Evolutionary conservation across 2,113 vertebrate genomes (phyloP), one percentile per base, ranked within the genome.

Genomic region (Maylandia zebra): DNA sequence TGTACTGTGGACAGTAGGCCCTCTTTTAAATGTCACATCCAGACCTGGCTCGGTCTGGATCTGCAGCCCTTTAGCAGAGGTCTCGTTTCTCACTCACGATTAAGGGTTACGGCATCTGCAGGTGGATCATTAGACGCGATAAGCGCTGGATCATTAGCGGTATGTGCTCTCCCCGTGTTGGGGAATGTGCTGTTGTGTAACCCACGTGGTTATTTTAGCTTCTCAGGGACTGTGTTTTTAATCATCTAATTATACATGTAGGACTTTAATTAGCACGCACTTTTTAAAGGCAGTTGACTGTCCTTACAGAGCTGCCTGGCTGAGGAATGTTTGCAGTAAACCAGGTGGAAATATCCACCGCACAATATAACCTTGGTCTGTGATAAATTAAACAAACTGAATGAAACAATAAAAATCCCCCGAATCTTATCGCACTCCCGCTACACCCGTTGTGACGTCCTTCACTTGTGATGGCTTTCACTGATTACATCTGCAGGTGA

Each of bases 1-100:
- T 56, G 11, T 55, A 32, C n/a, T 11, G 61, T 79, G 30, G 14
- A 88, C 38, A 41, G 48, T 80, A 86, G 61, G 84, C 50, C 89
- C 83, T 92, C 82, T 82, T 84, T 82, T 45, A 90, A 89, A 92
- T 88, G 88, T 89, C 80, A 90, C 79, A 4, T 3, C 84, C 89
- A 84, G 84, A 91, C 90, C 57, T 50, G 83, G 38, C 34, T 45
- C 5, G 50, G 84, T 92, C 85, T 92, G 88, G 83, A 71, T 87
- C 90, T 86, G 85, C 90, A 95, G 91, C 93, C 95, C 92, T 95
- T 94, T 83, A 90, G 85, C 81, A 84, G 92, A 93, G 87, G 86
- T 90, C 84, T 79, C 13, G 61, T 82, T 83, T 85, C 53, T 90
- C 4, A n/a, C n/a, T 64, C 69, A 52, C 22, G 41, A 84, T 88